phyloP scores from a whole-genome alignment of 1,140 invertebrate species.

The Centruroides vittatus region DNA sequence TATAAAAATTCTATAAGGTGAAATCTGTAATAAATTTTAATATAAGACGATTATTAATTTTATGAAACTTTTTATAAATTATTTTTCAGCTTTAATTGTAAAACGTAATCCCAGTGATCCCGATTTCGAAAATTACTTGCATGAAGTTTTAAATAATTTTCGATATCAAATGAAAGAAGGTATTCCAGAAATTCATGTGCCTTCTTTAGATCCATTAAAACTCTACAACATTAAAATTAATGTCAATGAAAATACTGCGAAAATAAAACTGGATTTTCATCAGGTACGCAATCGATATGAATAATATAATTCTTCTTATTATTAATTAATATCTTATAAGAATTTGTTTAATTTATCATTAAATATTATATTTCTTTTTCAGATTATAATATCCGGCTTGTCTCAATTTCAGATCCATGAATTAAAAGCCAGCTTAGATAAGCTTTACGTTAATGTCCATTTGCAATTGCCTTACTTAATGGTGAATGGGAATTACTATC shows the following conservation, averaged over 20 bases:
- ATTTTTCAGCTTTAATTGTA: too few species aligned
- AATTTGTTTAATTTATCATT: not conserved
- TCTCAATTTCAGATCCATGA: constrained; percentile 6
- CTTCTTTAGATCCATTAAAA: constrained; percentile 7
- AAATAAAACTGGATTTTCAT: constrained; percentile 4
- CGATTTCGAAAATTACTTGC: constrained; percentile 8
- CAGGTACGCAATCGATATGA: not conserved
- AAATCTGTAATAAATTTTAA: too few species aligned
- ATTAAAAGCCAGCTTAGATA: constrained; percentile 6
- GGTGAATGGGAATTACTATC: constrained; percentile 2
- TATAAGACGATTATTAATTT: too few species aligned
- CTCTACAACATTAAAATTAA: constrained; percentile 5
- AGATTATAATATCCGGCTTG: constrained; percentile 7
- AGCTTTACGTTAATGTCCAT: constrained; percentile 1
- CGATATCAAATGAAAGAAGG: constrained; percentile 13
- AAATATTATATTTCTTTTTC: not conserved
- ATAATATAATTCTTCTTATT: not conserved
- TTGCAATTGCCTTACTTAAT: constrained; percentile 1
- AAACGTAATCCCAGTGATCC: constrained; percentile 1
- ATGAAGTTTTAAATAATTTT: constrained; percentile 11
- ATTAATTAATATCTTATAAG: not conserved
- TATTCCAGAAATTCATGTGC: constrained; percentile 6
- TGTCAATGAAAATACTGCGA: constrained; percentile 8
- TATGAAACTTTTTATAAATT: too few species aligned
- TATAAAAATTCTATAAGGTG: too few species aligned